Evolutionary conservation across 2,888 invertebrate genomes (phyloP).

Genomic region (Coenonympha glycerion): DNA sequence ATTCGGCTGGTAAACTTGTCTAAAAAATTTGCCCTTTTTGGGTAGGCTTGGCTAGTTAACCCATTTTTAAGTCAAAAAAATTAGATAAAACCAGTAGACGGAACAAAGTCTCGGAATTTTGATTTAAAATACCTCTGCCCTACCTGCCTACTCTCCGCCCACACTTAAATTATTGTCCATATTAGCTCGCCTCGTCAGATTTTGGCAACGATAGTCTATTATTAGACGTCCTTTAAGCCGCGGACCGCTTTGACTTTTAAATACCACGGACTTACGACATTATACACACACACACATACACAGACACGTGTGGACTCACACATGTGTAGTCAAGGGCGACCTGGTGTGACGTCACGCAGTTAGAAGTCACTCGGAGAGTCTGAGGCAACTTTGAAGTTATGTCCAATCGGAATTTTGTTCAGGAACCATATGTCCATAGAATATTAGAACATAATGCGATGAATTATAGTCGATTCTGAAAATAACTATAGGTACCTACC

Average conservation of each 20-base stretch:
- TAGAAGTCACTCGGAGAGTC: not conserved
- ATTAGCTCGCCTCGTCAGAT: slow-evolving; percentile 2
- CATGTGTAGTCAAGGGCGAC: slow-evolving; percentile 19
- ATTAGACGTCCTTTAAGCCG: slow-evolving; percentile 27
- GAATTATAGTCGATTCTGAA: no score
- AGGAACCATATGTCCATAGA: no score
- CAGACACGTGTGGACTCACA: slow-evolving; percentile 15
- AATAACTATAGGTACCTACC: no score
- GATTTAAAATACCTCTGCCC: no score
- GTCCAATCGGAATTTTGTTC: no score
- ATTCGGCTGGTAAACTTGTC: no score
- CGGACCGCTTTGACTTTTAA: slow-evolving; percentile 34
- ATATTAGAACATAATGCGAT: no score
- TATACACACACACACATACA: slow-evolving; percentile 22
- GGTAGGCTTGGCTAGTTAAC: no score
- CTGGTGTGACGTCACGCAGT: slow-evolving; percentile 15
- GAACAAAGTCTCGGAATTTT: no score
- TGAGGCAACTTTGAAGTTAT: not conserved
- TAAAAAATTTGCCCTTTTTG: no score
- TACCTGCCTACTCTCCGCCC: not conserved
- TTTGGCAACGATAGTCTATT: slow-evolving; percentile 13
- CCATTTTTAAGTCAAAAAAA: no score
- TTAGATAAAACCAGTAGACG: no score
- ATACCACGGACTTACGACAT: slow-evolving; percentile 32
- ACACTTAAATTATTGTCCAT: not conserved